phyloP scores from a whole-genome alignment of 2,797 vertebrate species.

The Girardinus metallicus region DNA sequence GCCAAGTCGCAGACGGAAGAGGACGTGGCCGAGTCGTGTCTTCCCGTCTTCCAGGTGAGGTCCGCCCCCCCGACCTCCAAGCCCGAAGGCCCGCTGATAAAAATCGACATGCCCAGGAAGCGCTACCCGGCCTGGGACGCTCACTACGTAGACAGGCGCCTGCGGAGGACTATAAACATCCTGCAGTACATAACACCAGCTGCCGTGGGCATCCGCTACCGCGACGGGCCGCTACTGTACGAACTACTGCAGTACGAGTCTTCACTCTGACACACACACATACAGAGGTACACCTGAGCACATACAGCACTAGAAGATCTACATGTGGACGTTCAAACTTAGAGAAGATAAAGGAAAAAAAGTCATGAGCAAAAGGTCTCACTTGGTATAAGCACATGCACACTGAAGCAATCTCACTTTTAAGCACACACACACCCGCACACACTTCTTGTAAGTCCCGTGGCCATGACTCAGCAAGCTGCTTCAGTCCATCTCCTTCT shows the following conservation, averaged over 20 bases:
- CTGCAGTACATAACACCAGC: conserved; percentile 96
- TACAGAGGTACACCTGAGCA: conserved; percentile 33
- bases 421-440: conserved; percentile 10
- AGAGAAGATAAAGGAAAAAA: conserved; percentile 37
- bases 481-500: conserved; percentile 53
- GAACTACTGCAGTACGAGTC: conserved; percentile 99
- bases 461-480: conserved; percentile 66
- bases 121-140: conserved; percentile 98
- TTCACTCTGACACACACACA: conserved; percentile 88
- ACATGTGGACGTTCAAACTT: conserved; percentile 39
- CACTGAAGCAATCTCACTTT: conserved; percentile 56
- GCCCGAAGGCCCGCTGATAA: conserved; percentile 95
- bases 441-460: conserved; percentile 48
- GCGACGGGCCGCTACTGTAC: conserved; percentile 95
- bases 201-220: conserved; percentile 96
- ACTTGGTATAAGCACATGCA: conserved; percentile 66
- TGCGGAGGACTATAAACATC: conserved; percentile 99
- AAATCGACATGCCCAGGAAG: conserved; percentile 99
- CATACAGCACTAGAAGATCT: conserved; percentile 39
- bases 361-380: conserved; percentile 30
- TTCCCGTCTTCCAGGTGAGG: conserved; percentile 99
- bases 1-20: conserved; percentile 74
- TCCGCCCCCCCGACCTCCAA: conserved; percentile 83
- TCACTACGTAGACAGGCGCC: conserved; percentile 97
- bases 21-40: conserved; percentile 91